Percentiles rank a stretch among this genome's conserved stretches.
Conservation (phyloP, 2,888 invertebrate genomes). For the Mythimna loreyi region DNA sequence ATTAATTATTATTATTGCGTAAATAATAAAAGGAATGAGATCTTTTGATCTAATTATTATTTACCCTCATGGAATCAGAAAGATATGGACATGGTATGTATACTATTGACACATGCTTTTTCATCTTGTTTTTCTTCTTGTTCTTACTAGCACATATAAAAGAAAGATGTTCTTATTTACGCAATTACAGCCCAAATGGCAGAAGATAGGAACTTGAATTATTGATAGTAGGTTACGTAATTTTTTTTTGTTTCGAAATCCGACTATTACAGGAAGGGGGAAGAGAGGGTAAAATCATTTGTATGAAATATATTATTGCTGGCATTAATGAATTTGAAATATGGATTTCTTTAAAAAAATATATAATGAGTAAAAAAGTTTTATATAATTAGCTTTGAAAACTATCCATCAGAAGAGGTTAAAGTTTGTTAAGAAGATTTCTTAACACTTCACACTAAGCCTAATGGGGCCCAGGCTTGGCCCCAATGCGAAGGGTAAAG, state of each 20-base stretch:
- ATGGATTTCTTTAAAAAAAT: too few species aligned
- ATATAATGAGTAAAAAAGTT: background rate
- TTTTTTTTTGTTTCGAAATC: too few species aligned
- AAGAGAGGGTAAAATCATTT: background rate
- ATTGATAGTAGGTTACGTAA: background rate
- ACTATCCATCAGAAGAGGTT: background rate
- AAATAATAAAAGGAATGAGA: constrained; percentile 35
- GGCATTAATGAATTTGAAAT: too few species aligned
- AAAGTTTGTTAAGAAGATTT: too few species aligned
- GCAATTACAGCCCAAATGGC: background rate
- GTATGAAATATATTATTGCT: background rate
- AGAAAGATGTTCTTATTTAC: background rate
- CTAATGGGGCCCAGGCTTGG: too few species aligned
- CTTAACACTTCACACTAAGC: too few species aligned
- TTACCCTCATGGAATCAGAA: constrained; percentile 13
- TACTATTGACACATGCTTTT: background rate
- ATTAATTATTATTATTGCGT: constrained; percentile 1
- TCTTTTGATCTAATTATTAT: constrained; percentile 18
- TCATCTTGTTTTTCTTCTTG: constrained; percentile 6
- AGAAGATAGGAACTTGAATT: background rate
- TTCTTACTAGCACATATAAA: background rate
- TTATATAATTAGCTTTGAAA: background rate
- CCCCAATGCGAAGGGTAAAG: too few species aligned
- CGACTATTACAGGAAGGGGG: too few species aligned
- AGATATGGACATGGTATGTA: background rate